Percentiles rank a stretch among this genome's conserved stretches.
phyloP scores from a whole-genome alignment of 2,888 invertebrate species.

The Cecidostiba fungosa region DNA sequence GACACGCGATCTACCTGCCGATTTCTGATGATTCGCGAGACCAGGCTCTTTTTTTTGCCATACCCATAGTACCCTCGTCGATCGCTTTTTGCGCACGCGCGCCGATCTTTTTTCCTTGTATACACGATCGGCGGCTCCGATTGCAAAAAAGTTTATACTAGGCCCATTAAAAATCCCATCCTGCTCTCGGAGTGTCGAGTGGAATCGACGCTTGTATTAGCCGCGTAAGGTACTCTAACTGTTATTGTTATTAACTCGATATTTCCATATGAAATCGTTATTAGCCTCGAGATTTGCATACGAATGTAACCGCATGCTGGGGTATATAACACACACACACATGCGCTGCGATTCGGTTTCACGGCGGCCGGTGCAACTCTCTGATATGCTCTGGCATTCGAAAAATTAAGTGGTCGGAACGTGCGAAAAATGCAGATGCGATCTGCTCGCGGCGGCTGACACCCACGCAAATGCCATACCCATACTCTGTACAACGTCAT shows the following conservation, averaged over 20 bases:
- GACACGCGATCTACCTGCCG: neutral
- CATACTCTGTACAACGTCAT: constrained; percentile 4
- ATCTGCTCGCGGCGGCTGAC: neutral
- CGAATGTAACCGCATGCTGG: constrained; percentile 36
- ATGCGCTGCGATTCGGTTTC: constrained; percentile 7
- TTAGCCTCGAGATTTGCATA: constrained; percentile 53
- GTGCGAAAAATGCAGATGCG: constrained; percentile 62
- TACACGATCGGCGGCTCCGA: neutral
- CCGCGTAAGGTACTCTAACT: constrained; percentile 66
- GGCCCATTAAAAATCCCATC: constrained; percentile 34
- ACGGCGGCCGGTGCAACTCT: neutral
- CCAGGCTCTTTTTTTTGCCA: neutral
- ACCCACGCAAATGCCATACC: neutral
- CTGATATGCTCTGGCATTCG: constrained; percentile 29
- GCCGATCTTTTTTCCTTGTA: neutral
- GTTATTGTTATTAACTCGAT: constrained; percentile 68
- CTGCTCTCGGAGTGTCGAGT: constrained; percentile 48
- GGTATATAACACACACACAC: too few relatives aligned
- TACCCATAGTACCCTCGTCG: neutral
- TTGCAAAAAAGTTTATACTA: neutral
- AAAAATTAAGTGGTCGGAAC: constrained; percentile 55
- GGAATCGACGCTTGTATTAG: constrained; percentile 5
- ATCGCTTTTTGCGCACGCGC: neutral
- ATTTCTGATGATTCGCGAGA: neutral
- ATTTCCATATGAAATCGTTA: constrained; percentile 68